These are phyloP conservation scores for Podabrus alpinus DNA, from an alignment of 2,888 invertebrate species.

Conservation along the genomic window DNA sequence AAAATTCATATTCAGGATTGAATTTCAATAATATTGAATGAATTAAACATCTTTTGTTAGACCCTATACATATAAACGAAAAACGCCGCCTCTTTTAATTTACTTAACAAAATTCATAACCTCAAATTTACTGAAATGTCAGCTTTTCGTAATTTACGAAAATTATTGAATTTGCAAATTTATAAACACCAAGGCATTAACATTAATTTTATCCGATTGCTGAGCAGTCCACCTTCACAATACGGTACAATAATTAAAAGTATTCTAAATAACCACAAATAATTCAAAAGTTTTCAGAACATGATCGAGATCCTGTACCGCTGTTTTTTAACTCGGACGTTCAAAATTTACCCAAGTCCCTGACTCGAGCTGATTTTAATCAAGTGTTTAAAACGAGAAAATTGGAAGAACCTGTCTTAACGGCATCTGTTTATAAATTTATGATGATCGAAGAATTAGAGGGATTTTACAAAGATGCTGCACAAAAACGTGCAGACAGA, in stretches of 20 bases:
- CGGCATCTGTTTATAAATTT: conserved; percentile 71
- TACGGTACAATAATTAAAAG: conserved; percentile 21
- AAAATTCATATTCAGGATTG: no score
- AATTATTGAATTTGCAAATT: neutral
- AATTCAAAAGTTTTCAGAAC: conserved; percentile 29
- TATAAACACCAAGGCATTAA: no score
- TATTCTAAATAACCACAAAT: neutral
- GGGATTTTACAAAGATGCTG: conserved; percentile 60
- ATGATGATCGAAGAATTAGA: conserved; percentile 80
- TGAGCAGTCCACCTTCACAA: conserved; percentile 29
- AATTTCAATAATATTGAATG: no score
- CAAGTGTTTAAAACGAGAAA: conserved; percentile 72
- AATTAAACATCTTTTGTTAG: no score
- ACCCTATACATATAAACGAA: no score
- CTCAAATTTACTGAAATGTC: no score
- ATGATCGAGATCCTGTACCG: no score
- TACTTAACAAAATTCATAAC: no score
- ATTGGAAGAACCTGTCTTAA: conserved; percentile 59
- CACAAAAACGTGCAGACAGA: conserved; percentile 61
- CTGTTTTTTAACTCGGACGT: conserved; percentile 76
- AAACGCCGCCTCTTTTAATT: no score
- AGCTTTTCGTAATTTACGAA: neutral
- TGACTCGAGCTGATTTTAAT: conserved; percentile 75
- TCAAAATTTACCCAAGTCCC: conserved; percentile 71
- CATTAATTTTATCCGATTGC: no score